Conservation (phyloP, 2,888 invertebrate genomes). For the Archips xylosteana region DNA sequence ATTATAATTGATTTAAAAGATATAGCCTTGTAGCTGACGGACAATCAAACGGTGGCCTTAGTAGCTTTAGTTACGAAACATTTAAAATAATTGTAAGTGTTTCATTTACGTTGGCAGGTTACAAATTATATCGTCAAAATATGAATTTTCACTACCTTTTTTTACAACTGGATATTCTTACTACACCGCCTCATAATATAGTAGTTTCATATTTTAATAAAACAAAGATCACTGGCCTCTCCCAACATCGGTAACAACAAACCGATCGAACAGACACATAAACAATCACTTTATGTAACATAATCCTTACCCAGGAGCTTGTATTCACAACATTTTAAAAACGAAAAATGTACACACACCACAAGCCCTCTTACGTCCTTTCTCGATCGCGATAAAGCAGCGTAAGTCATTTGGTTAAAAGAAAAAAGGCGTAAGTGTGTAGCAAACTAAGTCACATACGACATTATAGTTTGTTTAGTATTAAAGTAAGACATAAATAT, state of each 20-base stretch:
- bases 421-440: conserved; percentile 10
- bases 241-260: conserved; percentile 21
- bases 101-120: too few relatives aligned
- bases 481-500: conserved; percentile 72
- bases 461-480: not conserved
- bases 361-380: conserved; percentile 15
- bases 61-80: too few relatives aligned
- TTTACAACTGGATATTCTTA: too few relatives aligned
- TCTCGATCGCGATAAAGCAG: not conserved
- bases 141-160: too few relatives aligned
- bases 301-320: conserved; percentile 59
- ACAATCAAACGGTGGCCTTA: too few relatives aligned
- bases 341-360: not conserved
- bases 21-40: too few relatives aligned
- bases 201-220: not conserved
- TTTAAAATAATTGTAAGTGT: too few relatives aligned
- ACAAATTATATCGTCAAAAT: too few relatives aligned
- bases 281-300: conserved; percentile 65
- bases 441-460: not conserved
- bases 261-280: conserved; percentile 55
- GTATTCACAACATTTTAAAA: conserved; percentile 13
- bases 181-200: not conserved
- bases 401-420: not conserved
- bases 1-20: too few relatives aligned
- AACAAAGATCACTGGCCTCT: not conserved